These are phyloP conservation scores for Orchesella flavescens DNA, from an alignment of 2,888 invertebrate species.

Conservation along the genomic window DNA sequence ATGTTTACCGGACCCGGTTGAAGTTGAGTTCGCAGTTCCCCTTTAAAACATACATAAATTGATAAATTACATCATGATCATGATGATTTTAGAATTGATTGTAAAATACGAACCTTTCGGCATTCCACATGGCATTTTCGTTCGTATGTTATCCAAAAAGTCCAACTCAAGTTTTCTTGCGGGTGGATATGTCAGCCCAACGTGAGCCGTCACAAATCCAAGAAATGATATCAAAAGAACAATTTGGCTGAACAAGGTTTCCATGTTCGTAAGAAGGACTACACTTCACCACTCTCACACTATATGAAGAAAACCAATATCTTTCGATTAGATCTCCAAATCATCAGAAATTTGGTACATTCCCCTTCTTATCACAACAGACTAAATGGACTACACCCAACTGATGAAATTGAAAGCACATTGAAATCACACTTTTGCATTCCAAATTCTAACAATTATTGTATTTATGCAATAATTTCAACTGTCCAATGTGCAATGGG, in stretches of 20 bases:
- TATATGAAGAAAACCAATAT: too few relatives aligned
- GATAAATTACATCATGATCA: too few relatives aligned
- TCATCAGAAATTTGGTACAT: too few relatives aligned
- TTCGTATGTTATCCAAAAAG: conserved; percentile 92
- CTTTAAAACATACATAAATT: conserved; percentile 12
- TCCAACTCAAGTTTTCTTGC: conserved; percentile 91
- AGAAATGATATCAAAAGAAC: background rate
- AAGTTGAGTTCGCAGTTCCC: conserved; percentile 80
- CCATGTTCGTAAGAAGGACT: background rate
- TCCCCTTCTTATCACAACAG: too few relatives aligned
- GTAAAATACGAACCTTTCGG: conserved; percentile 86
- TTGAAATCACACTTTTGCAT: too few relatives aligned
- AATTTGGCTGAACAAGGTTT: background rate
- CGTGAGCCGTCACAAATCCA: conserved; percentile 78
- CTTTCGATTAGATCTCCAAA: too few relatives aligned
- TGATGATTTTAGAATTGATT: background rate
- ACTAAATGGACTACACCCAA: too few relatives aligned
- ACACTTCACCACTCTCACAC: too few relatives aligned
- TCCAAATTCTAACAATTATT: too few relatives aligned
- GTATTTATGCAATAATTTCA: too few relatives aligned
- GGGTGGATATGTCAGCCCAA: conserved; percentile 91
- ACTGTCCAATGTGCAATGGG: too few relatives aligned
- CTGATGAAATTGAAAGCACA: too few relatives aligned
- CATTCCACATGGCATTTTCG: conserved; percentile 95
- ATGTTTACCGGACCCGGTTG: conserved; percentile 91